Percentiles rank a stretch among this genome's conserved stretches.
These are phyloP conservation scores for Ochotona princeps DNA, from an alignment of 2,113 vertebrate genomes.

Conservation along the genomic window DNA sequence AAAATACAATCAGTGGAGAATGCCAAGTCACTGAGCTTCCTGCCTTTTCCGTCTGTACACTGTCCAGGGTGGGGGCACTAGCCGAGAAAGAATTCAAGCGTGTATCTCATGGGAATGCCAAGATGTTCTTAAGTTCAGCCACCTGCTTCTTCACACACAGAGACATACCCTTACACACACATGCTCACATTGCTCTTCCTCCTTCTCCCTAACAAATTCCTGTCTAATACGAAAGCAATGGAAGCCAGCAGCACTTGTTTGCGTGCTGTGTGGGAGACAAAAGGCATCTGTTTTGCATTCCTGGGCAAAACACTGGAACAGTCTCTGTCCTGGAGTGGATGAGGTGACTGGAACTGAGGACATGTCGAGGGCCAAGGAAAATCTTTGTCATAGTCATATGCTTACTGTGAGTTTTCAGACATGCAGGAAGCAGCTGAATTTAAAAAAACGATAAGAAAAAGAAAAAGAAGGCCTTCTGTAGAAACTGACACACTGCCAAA, in stretches of 20 bases:
- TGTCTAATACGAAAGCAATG: not conserved
- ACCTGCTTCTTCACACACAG: not conserved
- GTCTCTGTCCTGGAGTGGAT: not conserved
- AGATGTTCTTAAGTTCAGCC: not conserved
- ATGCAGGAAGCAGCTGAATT: not conserved
- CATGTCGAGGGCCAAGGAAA: not conserved
- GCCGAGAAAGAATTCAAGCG: not conserved
- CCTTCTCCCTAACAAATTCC: not conserved
- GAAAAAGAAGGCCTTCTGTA: not conserved
- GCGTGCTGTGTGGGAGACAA: not conserved
- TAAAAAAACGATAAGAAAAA: not conserved
- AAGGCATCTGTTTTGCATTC: not conserved
- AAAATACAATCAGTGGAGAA: not conserved
- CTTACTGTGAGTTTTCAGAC: not conserved
- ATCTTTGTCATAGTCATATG: not conserved
- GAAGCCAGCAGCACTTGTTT: not conserved
- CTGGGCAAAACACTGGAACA: not conserved
- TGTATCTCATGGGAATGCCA: not conserved
- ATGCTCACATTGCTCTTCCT: not conserved
- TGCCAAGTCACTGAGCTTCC: too few relatives aligned
- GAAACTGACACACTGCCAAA: not conserved
- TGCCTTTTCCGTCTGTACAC: not conserved
- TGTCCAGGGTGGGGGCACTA: too few relatives aligned
- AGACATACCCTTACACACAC: fast-evolving
- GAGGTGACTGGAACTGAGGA: not conserved